Percentiles rank a stretch among this genome's conserved stretches.
Conservation (phyloP, 1,140 invertebrate species). For the Nilaparvata lugens region DNA sequence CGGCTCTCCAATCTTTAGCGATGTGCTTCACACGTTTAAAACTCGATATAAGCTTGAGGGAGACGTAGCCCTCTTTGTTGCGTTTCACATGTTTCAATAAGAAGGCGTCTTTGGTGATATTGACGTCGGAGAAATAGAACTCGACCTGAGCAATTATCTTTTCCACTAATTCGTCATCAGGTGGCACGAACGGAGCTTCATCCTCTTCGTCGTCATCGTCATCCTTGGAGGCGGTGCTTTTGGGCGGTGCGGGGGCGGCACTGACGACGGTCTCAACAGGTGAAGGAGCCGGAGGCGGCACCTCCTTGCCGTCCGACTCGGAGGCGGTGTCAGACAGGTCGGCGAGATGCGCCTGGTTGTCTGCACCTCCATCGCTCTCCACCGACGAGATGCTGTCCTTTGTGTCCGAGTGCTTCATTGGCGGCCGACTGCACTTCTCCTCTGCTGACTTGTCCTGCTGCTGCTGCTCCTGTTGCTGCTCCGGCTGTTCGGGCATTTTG, state of each 20-base stretch:
- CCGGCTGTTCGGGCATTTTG: too few relatives aligned
- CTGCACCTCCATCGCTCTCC: conserved; percentile 49
- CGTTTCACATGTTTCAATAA: conserved; percentile 86
- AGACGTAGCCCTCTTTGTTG: conserved; percentile 92
- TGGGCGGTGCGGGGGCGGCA: not conserved
- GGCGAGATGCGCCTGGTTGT: conserved; percentile 44
- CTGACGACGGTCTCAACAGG: not conserved
- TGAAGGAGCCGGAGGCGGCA: not conserved
- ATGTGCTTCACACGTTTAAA: conserved; percentile 88
- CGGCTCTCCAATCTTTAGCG: conserved; percentile 86
- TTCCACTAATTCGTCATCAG: conserved; percentile 60
- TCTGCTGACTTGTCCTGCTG: too few relatives aligned
- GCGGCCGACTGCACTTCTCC: conserved; percentile 29
- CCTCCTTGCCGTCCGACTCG: conserved; percentile 20
- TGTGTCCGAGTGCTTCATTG: conserved; percentile 47
- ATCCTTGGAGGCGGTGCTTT: not conserved
- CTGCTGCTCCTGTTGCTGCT: too few relatives aligned
- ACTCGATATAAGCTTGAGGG: conserved; percentile 85
- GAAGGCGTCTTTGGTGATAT: conserved; percentile 91
- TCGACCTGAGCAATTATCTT: conserved; percentile 78
- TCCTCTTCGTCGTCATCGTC: conserved; percentile 25
- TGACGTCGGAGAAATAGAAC: conserved; percentile 91
- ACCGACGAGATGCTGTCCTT: conserved; percentile 51
- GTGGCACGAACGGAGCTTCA: conserved; percentile 34
- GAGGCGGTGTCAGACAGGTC: conserved; percentile 47